These are phyloP conservation scores for Helogale parvula DNA, from an alignment of 2,113 vertebrate species.

Conservation along the genomic window DNA sequence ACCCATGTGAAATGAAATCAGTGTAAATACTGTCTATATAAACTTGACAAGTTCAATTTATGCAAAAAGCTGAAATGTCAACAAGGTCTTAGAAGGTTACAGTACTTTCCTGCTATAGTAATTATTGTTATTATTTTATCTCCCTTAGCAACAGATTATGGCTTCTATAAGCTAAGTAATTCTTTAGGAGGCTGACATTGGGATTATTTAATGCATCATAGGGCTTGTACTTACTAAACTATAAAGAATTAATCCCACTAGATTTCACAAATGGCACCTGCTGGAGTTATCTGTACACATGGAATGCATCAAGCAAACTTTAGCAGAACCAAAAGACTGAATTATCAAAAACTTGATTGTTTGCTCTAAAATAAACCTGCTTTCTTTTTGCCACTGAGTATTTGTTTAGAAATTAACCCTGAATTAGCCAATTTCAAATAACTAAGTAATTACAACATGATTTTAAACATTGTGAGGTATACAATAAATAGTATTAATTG, in stretches of 20 bases:
- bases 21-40: conserved; percentile 53
- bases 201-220: conserved; percentile 69
- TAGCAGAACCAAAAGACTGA: conserved; percentile 44
- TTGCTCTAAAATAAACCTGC: neutral
- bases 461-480: neutral
- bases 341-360: conserved; percentile 40
- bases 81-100: conserved; percentile 71
- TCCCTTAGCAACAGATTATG: conserved; percentile 80
- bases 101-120: conserved; percentile 61
- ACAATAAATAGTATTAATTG: neutral
- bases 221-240: conserved; percentile 68
- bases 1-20: conserved; percentile 63
- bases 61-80: conserved; percentile 77
- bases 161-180: conserved; percentile 78
- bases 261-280: conserved; percentile 75
- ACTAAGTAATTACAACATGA: neutral
- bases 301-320: conserved; percentile 55
- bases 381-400: neutral
- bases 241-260: conserved; percentile 77
- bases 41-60: conserved; percentile 68
- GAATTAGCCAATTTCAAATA: neutral
- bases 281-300: conserved; percentile 9
- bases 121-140: conserved; percentile 59
- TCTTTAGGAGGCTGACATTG: conserved; percentile 76
- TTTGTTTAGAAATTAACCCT: conserved; percentile 55